Conservation (phyloP, 1,140 invertebrate species). For the Latrodectus geometricus region DNA sequence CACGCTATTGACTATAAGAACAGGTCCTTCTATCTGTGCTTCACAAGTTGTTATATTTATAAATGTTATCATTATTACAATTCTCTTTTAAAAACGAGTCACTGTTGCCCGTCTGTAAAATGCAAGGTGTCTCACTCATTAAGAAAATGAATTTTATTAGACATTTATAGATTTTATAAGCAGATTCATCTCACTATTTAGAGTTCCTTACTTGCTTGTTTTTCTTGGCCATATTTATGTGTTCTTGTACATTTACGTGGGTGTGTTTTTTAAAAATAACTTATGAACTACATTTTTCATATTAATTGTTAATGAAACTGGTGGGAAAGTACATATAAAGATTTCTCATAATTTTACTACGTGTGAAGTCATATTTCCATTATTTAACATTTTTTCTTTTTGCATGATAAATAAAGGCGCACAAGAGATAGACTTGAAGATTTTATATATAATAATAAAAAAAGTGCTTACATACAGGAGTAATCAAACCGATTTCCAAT, state of each 20-base stretch:
- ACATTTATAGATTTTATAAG: background rate
- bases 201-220: background rate
- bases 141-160: conserved; percentile 27
- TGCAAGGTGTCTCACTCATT: conserved; percentile 28
- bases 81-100: conserved; percentile 29
- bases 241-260: background rate
- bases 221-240: background rate
- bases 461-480: background rate
- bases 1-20: conserved; percentile 37
- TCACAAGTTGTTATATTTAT: conserved; percentile 55
- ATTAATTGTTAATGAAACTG: too few relatives aligned
- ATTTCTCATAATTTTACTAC: background rate
- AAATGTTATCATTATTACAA: conserved; percentile 54
- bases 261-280: background rate
- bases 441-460: background rate
- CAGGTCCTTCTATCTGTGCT: conserved; percentile 35
- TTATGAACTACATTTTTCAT: background rate
- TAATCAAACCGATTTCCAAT: background rate
- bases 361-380: background rate
- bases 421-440: background rate
- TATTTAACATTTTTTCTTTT: background rate
- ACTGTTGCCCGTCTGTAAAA: conserved; percentile 17
- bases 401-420: background rate
- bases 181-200: background rate
- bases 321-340: too few relatives aligned